Evolutionary conservation across 64 coral and sea anemone species (phyloP).

Genomic region (Porites lutea): DNA sequence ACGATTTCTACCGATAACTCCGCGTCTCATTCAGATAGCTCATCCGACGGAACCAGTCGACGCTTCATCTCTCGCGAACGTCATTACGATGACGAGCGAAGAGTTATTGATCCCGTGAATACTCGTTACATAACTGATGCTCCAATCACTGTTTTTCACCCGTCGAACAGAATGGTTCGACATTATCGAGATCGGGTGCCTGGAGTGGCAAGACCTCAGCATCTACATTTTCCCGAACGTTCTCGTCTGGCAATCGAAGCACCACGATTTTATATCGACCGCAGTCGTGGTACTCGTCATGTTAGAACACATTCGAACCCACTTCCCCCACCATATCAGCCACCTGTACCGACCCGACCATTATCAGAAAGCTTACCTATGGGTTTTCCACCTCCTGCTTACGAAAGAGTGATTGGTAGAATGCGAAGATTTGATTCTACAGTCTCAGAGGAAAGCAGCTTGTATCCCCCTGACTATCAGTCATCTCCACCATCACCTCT

Average conservation of each 20-base stretch:
- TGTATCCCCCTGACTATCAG: slow-evolving; percentile 41
- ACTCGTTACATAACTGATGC: not conserved
- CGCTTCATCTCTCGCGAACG: slow-evolving; percentile 16
- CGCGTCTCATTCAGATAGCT: slow-evolving; percentile 2
- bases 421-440: slow-evolving; percentile 2
- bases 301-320: not conserved
- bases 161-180: slow-evolving; percentile 1
- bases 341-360: not conserved
- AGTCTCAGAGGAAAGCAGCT: slow-evolving; percentile 1
- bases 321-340: slow-evolving; percentile 28
- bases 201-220: slow-evolving; percentile 15
- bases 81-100: slow-evolving; percentile 9
- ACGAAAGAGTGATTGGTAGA: slow-evolving; percentile 35
- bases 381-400: slow-evolving; percentile 39
- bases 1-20: slow-evolving; percentile 41
- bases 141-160: not conserved
- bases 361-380: slow-evolving; percentile 46
- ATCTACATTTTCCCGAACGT: not conserved
- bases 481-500: slow-evolving; percentile 12
- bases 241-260: not conserved
- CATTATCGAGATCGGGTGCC: not conserved
- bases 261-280: not conserved
- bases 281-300: slow-evolving; percentile 3
- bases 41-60: not conserved
- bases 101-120: not conserved